Evolutionary conservation across 2,113 vertebrate species (phyloP).

Genomic region (Nothoprocta perdicaria): DNA sequence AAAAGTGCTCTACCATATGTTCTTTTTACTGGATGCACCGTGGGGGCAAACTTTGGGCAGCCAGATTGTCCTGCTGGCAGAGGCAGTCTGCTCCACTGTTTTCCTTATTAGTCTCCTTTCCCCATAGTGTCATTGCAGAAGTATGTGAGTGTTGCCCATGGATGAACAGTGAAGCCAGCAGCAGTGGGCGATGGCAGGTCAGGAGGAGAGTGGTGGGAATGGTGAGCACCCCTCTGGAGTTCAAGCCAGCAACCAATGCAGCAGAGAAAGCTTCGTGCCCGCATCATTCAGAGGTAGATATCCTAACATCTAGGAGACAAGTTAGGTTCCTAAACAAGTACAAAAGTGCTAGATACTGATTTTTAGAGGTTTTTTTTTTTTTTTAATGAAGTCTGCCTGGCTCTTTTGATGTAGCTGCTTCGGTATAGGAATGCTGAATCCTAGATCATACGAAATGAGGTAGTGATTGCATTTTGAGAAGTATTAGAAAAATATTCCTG

Average conservation of each 20-base stretch:
- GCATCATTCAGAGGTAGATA: rapidly evolving
- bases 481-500: not conserved
- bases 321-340: not conserved
- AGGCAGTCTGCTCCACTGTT: not conserved
- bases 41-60: not conserved
- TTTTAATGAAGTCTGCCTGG: not conserved
- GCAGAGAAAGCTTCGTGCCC: not conserved
- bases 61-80: not conserved
- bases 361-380: not conserved
- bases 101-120: not conserved
- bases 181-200: not conserved
- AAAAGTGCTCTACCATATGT: not conserved
- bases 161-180: not conserved
- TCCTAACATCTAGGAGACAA: not conserved
- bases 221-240: not conserved
- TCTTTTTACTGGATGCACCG: not conserved
- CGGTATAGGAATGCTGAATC: not conserved
- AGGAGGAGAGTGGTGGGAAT: not conserved
- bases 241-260: not conserved
- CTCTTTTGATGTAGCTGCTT: not conserved
- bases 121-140: not conserved
- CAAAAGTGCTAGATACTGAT: too few species aligned
- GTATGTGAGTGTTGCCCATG: not conserved
- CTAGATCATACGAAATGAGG: not conserved
- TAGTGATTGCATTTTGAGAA: not conserved